Base-by-base conservation (phyloP, 2,113 vertebrate genomes). In the Fregetta grallaria region DNA sequence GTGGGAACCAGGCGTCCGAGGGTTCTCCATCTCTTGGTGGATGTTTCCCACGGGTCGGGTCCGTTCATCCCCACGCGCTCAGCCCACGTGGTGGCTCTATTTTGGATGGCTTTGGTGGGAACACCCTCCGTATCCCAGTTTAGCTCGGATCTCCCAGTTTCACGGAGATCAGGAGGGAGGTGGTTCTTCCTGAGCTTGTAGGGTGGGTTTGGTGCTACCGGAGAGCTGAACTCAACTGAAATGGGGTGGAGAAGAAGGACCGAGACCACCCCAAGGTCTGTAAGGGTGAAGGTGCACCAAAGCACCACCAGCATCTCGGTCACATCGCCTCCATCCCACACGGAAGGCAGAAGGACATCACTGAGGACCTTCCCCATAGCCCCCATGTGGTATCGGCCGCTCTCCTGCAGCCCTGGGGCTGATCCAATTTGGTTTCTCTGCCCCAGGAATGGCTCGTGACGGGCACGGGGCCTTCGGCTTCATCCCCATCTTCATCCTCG, bases 1-100 rank as follows among this genome's bases (percentile, higher is more conserved):
- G 18, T 6, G 27, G 44, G 34, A 63, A 50, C 1, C 7, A 2
- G 19, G 38, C 20, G 0, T 2, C 38, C 4, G 1, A 34, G 42
- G 52, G 2, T 25, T 26, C 17, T 15, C 17, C 26, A 5, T 20
- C 49, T 56, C 42, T n/a, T 7, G 8, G 23, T 7, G 53, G 79
- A 4, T 18, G 12, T 11, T 52, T 44, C 32, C 27, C 18, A 26
- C 1, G 14, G 70, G 34, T 26, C 2, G 15, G 34, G 63, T 25
- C 26, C 11, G 0, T 17, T 53, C 44, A 1, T 10, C 12, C 34
- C 42, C 34, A 7, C 5, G 7, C 9, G 16, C 47, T 63, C 75
- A 9, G 36, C 36, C 16, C 61, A 44, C 32, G 25, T 11, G 27
- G 27, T 8, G 52, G 42, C 34, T 58, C 22, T 15, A 26, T 3